Evolutionary conservation across 2,888 invertebrate genomes (phyloP).

Genomic region (Leptinotarsa rubiginosa): DNA sequence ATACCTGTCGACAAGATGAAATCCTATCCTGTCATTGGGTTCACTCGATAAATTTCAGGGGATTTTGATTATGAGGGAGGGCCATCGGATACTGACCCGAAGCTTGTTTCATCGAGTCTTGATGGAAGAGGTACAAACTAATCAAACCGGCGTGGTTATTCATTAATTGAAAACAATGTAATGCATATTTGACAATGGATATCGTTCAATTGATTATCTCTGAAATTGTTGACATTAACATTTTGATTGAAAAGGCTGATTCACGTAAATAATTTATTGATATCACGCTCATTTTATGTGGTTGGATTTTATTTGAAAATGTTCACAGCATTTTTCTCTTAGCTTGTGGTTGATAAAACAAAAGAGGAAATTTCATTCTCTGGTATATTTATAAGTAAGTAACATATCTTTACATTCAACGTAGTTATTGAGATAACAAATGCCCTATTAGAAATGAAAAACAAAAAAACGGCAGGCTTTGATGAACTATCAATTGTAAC

Average conservation of each 20-base stretch:
- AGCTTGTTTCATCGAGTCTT: constrained; percentile 1
- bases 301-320: no score
- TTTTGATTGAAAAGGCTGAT: not conserved
- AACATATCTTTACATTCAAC: no score
- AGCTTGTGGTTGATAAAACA: no score
- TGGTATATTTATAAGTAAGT: no score
- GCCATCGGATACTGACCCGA: not conserved
- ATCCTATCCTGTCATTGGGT: constrained; percentile 10
- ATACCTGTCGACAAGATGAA: constrained; percentile 18
- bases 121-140: not conserved
- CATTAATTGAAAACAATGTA: not conserved
- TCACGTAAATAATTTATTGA: not conserved
- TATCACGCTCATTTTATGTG: no score
- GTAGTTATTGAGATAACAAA: no score
- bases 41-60: not conserved
- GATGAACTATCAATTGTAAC: no score
- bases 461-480: no score
- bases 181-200: not conserved
- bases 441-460: no score
- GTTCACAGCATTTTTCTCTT: no score
- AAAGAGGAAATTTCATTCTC: no score
- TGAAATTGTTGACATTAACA: not conserved
- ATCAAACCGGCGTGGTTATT: not conserved
- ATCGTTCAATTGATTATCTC: not conserved
- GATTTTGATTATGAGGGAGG: constrained; percentile 3